Evolutionary conservation across 2,113 vertebrate genomes (phyloP).

Genomic region (Corythornis vintsioides): DNA sequence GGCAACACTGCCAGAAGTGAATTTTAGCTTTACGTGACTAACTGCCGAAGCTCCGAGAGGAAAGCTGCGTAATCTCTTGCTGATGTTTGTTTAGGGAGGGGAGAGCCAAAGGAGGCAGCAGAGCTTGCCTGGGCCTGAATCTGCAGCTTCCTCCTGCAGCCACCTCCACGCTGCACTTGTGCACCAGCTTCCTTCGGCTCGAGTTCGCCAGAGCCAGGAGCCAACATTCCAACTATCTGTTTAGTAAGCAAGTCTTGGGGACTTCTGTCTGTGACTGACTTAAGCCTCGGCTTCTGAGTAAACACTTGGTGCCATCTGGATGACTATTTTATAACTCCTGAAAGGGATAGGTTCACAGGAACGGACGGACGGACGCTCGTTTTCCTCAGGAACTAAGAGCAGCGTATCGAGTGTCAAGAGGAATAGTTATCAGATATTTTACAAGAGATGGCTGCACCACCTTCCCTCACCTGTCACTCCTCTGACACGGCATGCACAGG

Average conservation of each 20-base stretch:
- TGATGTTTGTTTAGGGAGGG: conserved; percentile 38
- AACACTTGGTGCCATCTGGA: conserved; percentile 77
- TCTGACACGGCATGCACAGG: conserved; percentile 50
- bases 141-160: conserved; percentile 20
- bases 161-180: neutral
- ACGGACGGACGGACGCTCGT: conserved; percentile 18
- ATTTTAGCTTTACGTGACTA: neutral
- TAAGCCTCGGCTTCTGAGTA: conserved; percentile 73
- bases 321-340: conserved; percentile 73
- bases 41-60: neutral
- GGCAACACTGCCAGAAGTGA: neutral
- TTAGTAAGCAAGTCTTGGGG: conserved; percentile 70
- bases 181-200: conserved; percentile 54
- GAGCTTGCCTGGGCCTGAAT: conserved; percentile 25
- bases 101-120: neutral
- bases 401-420: conserved; percentile 54
- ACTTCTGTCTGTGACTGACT: conserved; percentile 68
- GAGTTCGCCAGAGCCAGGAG: conserved; percentile 60
- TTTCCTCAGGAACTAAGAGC: conserved; percentile 69
- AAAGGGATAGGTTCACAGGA: conserved; percentile 61
- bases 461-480: conserved; percentile 76
- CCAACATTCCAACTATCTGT: conserved; percentile 75
- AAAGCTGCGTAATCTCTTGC: neutral
- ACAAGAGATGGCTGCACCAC: conserved; percentile 16
- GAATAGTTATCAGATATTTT: conserved; percentile 59